Percentiles rank a stretch among this genome's conserved stretches.
Conservation (phyloP, 1,140 invertebrate genomes). For the Drosophila bifasciata region DNA sequence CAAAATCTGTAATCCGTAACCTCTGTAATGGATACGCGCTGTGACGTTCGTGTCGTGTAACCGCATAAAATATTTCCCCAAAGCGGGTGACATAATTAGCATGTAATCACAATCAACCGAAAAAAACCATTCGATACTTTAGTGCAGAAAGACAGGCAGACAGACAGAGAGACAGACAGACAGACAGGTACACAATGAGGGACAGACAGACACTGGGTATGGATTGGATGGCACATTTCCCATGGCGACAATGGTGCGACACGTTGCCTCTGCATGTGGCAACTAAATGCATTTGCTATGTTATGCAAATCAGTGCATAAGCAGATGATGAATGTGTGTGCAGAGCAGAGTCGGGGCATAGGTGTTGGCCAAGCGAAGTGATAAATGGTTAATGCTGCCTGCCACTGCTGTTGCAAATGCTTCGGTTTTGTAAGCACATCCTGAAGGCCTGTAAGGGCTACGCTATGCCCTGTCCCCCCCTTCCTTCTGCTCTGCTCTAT, state of each 20-base stretch:
- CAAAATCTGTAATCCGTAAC: conserved; percentile 1
- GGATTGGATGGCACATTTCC: conserved; percentile 51
- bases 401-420: conserved; percentile 4
- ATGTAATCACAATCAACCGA: conserved; percentile 49
- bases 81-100: conserved; percentile 63
- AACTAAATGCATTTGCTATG: conserved; percentile 58
- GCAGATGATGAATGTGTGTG: conserved; percentile 36
- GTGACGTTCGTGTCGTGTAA: conserved; percentile 10
- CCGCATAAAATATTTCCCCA: conserved; percentile 3
- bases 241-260: conserved; percentile 51
- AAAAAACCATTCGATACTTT: conserved; percentile 59
- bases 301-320: conserved; percentile 68
- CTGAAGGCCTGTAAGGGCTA: conserved; percentile 2
- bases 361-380: conserved; percentile 33
- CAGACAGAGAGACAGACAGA: too few relatives aligned
- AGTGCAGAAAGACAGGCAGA: conserved; percentile 12
- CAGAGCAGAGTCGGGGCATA: too few relatives aligned
- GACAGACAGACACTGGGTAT: neutral
- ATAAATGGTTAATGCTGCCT: conserved; percentile 23
- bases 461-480: too few relatives aligned
- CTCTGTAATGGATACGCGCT: conserved; percentile 6
- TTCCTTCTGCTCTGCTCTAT: neutral
- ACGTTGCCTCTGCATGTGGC: conserved; percentile 51
- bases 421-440: conserved; percentile 10
- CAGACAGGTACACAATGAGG: too few relatives aligned